Evolutionary conservation across 1,140 invertebrate genomes (phyloP), one percentile per base, ranked within the genome.

Genomic region (Diprion similis): DNA sequence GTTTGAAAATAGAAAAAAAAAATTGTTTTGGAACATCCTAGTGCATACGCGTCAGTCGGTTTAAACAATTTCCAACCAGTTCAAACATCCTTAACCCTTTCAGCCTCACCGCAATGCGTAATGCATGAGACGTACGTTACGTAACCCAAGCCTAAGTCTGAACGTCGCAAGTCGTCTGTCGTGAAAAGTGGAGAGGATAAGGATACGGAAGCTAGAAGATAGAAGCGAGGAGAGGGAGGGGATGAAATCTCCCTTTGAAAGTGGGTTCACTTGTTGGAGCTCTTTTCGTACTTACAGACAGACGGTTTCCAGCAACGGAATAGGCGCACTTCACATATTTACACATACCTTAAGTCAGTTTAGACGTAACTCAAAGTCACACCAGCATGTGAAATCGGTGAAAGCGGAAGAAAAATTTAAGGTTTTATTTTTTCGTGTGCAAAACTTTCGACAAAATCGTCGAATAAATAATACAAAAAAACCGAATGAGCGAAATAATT

Each of bases 191-290:
- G 24, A 37, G 24, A 37, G 24, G 24, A 37, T 37, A 37, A 37
- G 24, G 24, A 37, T 37, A 37, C 24, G 24, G 24, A 37, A 37
- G 24, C 24, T 37, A 37, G 24, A 37, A 37, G 24, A 37, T 37
- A 37, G 24, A 37, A 37, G 24, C 24, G 24, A 0, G 24, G 24
- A 37, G 24, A 3, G 24, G 8, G n/a, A 9, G n/a, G 1, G 6
- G n/a, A 59, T 59, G 51, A 17, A 59, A 59, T 59, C 11, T 10
- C 9, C n/a, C 7, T 9, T 59, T 59, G 11, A 59, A 17, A 59
- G 51, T 59, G 51, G 51, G 51, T 59, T 59, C n/a, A 17, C 51
- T 59, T 59, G 51, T 59, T 59, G 11, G 51, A 59, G 51, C 51
- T 59, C 11, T 59, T 59, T 59, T 59, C 51, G 51, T 59, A 59